These are phyloP conservation scores for Brachyhypopomus occidentalis DNA, from an alignment of 2,113 vertebrate species.

Conservation along the genomic window DNA sequence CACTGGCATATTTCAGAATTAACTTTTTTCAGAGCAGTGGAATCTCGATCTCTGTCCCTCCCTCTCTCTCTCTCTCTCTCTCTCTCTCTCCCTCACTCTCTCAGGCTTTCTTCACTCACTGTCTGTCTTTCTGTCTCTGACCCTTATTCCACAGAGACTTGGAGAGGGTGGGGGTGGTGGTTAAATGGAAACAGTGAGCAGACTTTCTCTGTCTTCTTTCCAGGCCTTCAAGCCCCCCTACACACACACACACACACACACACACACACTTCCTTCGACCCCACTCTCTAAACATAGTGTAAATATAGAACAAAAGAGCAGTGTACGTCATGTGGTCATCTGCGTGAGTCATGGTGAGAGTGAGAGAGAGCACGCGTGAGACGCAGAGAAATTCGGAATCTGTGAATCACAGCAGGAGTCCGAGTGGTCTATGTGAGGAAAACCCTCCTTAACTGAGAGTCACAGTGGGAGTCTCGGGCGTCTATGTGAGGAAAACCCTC, in stretches of 20 bases:
- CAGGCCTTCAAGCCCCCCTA: not conserved
- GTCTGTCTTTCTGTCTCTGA: not conserved
- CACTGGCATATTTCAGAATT: not conserved
- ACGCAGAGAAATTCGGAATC: slow-evolving; percentile 25
- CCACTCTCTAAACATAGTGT: slow-evolving; percentile 10
- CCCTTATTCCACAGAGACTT: slow-evolving; percentile 22
- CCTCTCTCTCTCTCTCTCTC: too few relatives aligned
- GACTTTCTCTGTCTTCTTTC: slow-evolving; percentile 29
- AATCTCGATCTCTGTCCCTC: too few relatives aligned
- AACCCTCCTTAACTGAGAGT: slow-evolving; percentile 30
- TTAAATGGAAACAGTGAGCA: slow-evolving; percentile 52
- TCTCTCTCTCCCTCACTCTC: not conserved
- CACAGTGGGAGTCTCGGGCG: too few relatives aligned
- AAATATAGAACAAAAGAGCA: slow-evolving; percentile 8
- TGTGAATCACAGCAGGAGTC: slow-evolving; percentile 61
- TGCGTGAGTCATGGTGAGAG: slow-evolving; percentile 17
- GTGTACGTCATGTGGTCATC: slow-evolving; percentile 30
- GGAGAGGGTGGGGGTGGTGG: not conserved
- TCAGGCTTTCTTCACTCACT: not conserved
- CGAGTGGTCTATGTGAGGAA: slow-evolving; percentile 32
- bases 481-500: too few relatives aligned
- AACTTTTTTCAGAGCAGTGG: too few relatives aligned
- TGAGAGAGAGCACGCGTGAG: slow-evolving; percentile 30
- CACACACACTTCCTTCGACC: slow-evolving; percentile 5
- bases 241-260: not conserved